Conservation (phyloP, 2,113 vertebrate genomes). For the Neogale vison region DNA sequence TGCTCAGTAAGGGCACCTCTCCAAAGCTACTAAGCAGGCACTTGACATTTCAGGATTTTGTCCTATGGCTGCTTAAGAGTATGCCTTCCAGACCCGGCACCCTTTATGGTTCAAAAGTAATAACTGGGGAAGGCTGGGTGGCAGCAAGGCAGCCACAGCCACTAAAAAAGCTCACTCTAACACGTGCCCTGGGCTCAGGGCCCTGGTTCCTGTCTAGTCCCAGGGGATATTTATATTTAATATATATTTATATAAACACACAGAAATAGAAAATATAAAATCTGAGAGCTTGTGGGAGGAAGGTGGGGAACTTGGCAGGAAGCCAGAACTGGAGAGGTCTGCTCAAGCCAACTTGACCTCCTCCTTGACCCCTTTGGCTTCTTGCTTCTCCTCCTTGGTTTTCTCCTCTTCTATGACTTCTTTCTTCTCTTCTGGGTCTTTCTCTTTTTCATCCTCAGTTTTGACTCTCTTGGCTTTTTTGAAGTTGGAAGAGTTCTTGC, state of each 20-base stretch:
- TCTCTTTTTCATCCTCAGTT: conserved; percentile 96
- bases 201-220: conserved; percentile 66
- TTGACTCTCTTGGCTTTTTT: conserved; percentile 96
- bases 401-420: conserved; percentile 89
- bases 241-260: conserved; percentile 89
- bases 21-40: conserved; percentile 6
- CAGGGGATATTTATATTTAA: conserved; percentile 82
- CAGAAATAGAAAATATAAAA: conserved; percentile 89
- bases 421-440: conserved; percentile 93
- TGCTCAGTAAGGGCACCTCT: background rate
- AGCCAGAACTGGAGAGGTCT: conserved; percentile 63
- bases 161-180: background rate
- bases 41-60: conserved; percentile 47
- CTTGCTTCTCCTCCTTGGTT: conserved; percentile 87
- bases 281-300: conserved; percentile 75
- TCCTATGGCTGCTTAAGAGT: background rate
- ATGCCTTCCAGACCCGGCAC: conserved; percentile 18
- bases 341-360: conserved; percentile 86
- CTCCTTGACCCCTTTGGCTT: conserved; percentile 90
- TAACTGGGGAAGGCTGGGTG: background rate
- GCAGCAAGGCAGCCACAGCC: conserved; percentile 2
- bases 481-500: conserved; percentile 94
- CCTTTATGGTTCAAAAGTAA: conserved; percentile 7
- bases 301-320: conserved; percentile 37
- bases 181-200: conserved; percentile 25